Base-by-base conservation (phyloP, 2,888 invertebrate species). In the Diaphora mendica region DNA sequence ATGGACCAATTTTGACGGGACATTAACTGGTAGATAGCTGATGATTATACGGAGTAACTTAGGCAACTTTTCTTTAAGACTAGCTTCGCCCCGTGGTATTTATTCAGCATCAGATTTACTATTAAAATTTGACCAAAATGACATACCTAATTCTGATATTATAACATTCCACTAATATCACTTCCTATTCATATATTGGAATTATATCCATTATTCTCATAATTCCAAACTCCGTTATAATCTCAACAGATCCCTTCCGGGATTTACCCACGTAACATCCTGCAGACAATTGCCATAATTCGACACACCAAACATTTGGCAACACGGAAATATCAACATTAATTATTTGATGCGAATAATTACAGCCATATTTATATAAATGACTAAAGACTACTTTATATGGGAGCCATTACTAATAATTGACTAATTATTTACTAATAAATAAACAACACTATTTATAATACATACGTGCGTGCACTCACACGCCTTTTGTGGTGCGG, bases 301-400 rank as follows among this genome's bases (percentile, higher is more conserved):
- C 44, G 51, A 39, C 4, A 64, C 64, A 5, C 30, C 23, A 51
- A 48, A 70, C 51, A 64, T 66, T 64, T 51, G 20, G 0, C 44
- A 69, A 73, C 68, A 55, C 64, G 73, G 73, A 73, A 73, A 51
- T 73, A 72, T 64, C 35, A 62, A 35, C 3, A 9, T 30, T 68
- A 68, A 62, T 44, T 26, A 72, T 62, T 72, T 26, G 39, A 62
- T 26, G 26, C n/a, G 48, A 35, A 68, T 72, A 35, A 72, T 69
- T 44, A 68, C 68, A 26, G 23, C 64, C 44, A 44, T 64, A 20
- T 44, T 42, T 20, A 44, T 23, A 65, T 20, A 39, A 33, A 64
- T 70, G 64, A 64, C n/a, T 70, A 44, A 35, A 70, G 3, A 35
- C 39, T 48, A 30, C 70, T 48, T 48, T 44, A 65, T 69, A 55